Percentiles rank a stretch among this genome's conserved stretches.
Evolutionary conservation across 2,797 vertebrate genomes (phyloP).

Genomic region (Setipinna tenuifilis): DNA sequence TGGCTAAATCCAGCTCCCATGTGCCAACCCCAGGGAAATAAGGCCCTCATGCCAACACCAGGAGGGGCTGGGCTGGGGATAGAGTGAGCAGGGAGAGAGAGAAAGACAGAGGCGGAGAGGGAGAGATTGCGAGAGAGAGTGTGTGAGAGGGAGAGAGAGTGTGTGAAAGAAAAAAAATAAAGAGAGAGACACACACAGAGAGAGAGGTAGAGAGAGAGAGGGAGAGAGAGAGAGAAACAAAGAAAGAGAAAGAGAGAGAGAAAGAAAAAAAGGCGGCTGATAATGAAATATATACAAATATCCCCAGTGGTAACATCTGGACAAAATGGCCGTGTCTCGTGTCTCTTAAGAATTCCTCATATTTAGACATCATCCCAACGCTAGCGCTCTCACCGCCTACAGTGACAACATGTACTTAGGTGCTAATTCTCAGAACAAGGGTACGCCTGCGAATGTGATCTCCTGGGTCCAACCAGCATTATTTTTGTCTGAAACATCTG

Average conservation of each 20-base stretch:
- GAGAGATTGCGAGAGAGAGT: background rate
- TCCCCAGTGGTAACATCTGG: background rate
- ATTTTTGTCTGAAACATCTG: background rate
- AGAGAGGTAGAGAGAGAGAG: too few relatives aligned
- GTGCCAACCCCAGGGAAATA: background rate
- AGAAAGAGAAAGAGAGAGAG: background rate
- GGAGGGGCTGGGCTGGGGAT: conserved; percentile 40
- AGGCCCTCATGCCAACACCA: conserved; percentile 55
- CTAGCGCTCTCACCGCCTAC: background rate
- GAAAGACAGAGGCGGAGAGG: background rate
- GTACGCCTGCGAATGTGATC: background rate
- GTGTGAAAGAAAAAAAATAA: background rate
- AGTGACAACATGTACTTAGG: background rate
- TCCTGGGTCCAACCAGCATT: background rate
- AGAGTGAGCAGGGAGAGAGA: conserved; percentile 19
- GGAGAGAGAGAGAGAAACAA: too few relatives aligned
- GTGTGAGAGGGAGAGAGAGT: background rate
- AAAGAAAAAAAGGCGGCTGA: background rate
- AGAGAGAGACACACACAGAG: too few relatives aligned
- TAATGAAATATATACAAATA: background rate
- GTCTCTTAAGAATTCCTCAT: background rate
- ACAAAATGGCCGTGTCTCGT: background rate
- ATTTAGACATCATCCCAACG: background rate
- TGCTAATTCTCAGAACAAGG: background rate
- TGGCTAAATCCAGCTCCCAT: background rate